These are phyloP conservation scores for Lamellibrachia luymesi DNA, from an alignment of 1,140 invertebrate species.

Conservation along the genomic window DNA sequence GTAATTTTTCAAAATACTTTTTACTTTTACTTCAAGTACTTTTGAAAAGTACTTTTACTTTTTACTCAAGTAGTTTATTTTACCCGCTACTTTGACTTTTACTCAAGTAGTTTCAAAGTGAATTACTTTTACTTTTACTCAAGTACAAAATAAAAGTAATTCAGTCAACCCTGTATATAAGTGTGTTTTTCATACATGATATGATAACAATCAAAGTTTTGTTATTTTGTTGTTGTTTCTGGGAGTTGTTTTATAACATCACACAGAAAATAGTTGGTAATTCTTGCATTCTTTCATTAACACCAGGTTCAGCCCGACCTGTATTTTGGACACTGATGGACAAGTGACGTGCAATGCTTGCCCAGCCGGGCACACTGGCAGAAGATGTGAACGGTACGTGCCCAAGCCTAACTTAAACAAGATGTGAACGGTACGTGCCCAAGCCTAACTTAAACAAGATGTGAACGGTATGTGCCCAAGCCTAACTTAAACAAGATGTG, in stretches of 20 bases:
- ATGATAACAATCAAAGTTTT: neutral
- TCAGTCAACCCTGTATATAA: too few species aligned
- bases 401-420: slow-evolving; percentile 63
- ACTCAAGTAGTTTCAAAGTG: too few species aligned
- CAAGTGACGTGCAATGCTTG: slow-evolving; percentile 81
- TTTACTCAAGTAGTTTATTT: too few species aligned
- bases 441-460: slow-evolving; percentile 69
- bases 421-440: slow-evolving; percentile 63
- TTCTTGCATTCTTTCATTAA: neutral
- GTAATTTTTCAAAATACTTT: too few species aligned
- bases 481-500: slow-evolving; percentile 70
- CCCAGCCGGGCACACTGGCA: slow-evolving; percentile 78
- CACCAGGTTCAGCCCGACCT: slow-evolving; percentile 72
- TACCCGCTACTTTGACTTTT: too few species aligned
- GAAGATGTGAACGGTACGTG: slow-evolving; percentile 65
- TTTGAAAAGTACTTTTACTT: too few species aligned
- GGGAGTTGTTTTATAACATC: neutral
- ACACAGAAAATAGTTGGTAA: neutral
- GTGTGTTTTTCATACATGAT: neutral
- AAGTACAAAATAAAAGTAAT: too few species aligned
- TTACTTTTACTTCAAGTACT: too few species aligned
- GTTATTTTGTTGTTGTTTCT: neutral
- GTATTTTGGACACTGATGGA: slow-evolving; percentile 75
- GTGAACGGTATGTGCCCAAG: slow-evolving; percentile 54
- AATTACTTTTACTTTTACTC: too few species aligned